Evolutionary conservation across 2,888 invertebrate genomes (phyloP), one percentile per base, ranked within the genome.

Genomic region (Pachliopta kotzebuea): DNA sequence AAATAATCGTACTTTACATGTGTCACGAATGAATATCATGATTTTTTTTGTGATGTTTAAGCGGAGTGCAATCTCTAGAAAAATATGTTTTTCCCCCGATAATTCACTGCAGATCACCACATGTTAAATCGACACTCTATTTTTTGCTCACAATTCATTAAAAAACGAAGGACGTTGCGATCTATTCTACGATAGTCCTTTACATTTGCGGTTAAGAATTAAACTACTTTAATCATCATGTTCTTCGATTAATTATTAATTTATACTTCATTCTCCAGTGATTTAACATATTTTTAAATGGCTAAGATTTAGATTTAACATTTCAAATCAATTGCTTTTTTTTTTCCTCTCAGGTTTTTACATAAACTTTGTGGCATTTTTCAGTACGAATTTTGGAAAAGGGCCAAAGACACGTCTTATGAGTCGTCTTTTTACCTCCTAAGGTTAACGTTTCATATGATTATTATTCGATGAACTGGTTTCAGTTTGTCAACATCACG

Each of bases 61-160:
- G n/a, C 24, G 11, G 14, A 26, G 17, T 11, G 26, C 57, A 57
- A 49, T n/a, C 20, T 14, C 26, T 23, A 49, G 45, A 49, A 49
- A 58, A 49, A 14, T 49, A 58, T 4, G 26, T 49, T 24, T 21
- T 45, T 58, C 50, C 29, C 29, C 26, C 20, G 20, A 49, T 58
- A 29, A 49, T 2, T 11, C 18, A 14, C 49, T 49, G n/a, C 26
- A 7, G 21, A 24, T 37, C 21, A 31, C 17, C 21, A 60, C 20
- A 54, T 45, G 42, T 60, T 54, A 17, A 54, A 42, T 45, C 24
- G 45, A 52, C 21, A 55, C 9, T 54, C 0, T n/a, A 42, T 24
- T 54, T 61, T 60, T 61, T 61, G 45, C 60, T n/a, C 37, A 37
- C 23, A 45, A 0, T 57, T 54, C 55, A 52, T 52, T 53, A 26